Base-by-base conservation (phyloP, 1,140 invertebrate genomes). In the Manduca sexta region DNA sequence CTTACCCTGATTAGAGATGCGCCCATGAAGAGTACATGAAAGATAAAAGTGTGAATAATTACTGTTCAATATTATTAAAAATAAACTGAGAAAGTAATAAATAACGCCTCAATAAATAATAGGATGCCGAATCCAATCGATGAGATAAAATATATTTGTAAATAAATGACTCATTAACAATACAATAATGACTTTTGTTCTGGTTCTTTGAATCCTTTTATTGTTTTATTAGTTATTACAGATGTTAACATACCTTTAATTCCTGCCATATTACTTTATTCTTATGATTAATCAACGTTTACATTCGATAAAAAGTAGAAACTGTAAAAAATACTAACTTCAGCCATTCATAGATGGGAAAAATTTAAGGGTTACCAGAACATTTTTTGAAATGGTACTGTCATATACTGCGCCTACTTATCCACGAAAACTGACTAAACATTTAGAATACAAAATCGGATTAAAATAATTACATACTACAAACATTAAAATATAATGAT, bases 161-260 rank as follows among this genome's bases (percentile, higher is more conserved):
- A 76, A 70, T 72, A 74, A 60, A 64, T 78, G 72, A 78, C 51
- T 75, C 69, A 79, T 68, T 52, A 29, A 30, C n/a, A 15, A 26
- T 13, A 21, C 18, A 43, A 52, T 34, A 17, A 30, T 46, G 29
- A 43, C 43, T 31, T 44, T 34, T 47, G 21, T 43, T 5, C 17
- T 38, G 8, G 30, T 7, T 15, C 10, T 26, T 26, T 42, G 43
- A 47, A 48, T 21, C 16, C 17, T 37, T 41, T 44, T 30, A 13
- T 34, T 7, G 12, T 35, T 17, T 34, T 30, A 41, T 15, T 40
- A 47, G 33, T 12, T 33, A n/a, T 14, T 40, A 13, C 5, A 26
- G 8, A 5, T 5, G 8, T 26, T 3, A 5, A 50, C 43, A 16
- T 69, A 80, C 76, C 74, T 69, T 81, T 81, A 34, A 78, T 77